Evolutionary conservation across 2,113 vertebrate genomes (phyloP).

Genomic region (Hippoglossus stenolepis): DNA sequence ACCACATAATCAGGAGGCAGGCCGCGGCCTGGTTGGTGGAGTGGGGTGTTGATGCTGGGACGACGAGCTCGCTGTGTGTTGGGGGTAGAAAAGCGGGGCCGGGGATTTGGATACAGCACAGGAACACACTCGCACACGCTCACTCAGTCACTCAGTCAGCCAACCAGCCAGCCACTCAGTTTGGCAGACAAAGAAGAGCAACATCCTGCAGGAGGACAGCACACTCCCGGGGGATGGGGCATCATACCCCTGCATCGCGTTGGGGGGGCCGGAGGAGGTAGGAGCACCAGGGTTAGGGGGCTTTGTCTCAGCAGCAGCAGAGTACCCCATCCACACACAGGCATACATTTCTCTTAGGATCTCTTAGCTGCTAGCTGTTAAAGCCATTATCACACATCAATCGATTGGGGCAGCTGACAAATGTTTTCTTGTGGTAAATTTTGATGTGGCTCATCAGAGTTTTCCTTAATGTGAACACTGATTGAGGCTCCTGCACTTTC

Average conservation of each 20-base stretch:
- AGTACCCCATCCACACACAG: conserved; percentile 39
- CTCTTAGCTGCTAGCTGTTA: conserved; percentile 17
- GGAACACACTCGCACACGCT: conserved; percentile 57
- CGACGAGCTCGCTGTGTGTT: conserved; percentile 62
- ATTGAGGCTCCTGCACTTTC: conserved; percentile 56
- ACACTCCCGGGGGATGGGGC: conserved; percentile 84
- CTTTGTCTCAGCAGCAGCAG: conserved; percentile 77
- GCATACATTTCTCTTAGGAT: conserved; percentile 26
- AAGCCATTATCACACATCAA: conserved; percentile 46
- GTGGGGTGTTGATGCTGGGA: conserved; percentile 73
- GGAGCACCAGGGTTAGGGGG: conserved; percentile 75
- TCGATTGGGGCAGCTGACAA: conserved; percentile 34
- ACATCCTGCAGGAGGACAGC: conserved; percentile 76
- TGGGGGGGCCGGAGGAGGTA: conserved; percentile 83
- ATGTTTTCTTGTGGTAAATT: conserved; percentile 38
- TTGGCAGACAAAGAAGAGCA: conserved; percentile 82
- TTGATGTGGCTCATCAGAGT: conserved; percentile 48
- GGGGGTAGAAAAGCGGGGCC: conserved; percentile 73
- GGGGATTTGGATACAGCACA: conserved; percentile 62
- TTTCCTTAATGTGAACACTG: conserved; percentile 34
- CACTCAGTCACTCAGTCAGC: conserved; percentile 60
- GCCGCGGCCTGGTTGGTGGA: conserved; percentile 76
- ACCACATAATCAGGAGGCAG: conserved; percentile 85
- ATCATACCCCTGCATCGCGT: conserved; percentile 83
- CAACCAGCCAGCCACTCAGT: conserved; percentile 49